Conservation (phyloP, 2,888 invertebrate genomes). For the Tuberolachnus salignus region DNA sequence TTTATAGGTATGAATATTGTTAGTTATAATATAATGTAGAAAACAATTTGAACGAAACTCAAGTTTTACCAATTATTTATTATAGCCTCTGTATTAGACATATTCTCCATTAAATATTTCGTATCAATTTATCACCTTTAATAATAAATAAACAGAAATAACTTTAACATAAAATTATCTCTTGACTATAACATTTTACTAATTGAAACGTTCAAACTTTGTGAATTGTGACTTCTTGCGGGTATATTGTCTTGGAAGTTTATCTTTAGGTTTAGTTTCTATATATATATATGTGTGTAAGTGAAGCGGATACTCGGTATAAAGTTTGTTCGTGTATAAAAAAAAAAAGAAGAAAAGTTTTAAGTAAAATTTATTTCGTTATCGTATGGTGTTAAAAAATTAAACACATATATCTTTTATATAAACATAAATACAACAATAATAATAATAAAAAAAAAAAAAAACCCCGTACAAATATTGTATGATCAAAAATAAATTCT, state of each 20-base stretch:
- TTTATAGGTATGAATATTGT: too few relatives aligned
- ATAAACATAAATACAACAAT: not conserved
- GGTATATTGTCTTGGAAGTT: constrained; percentile 19
- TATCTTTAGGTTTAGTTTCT: constrained; percentile 32
- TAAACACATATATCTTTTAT: not conserved
- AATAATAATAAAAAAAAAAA: too few relatives aligned
- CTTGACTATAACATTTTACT: constrained; percentile 29
- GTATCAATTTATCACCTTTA: not conserved
- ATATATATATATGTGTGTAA: constrained; percentile 9
- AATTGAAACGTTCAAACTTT: constrained; percentile 46
- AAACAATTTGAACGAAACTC: too few relatives aligned
- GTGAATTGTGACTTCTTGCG: constrained; percentile 17
- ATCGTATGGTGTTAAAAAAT: constrained; percentile 12
- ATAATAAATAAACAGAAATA: constrained; percentile 10
- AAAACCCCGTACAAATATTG: not conserved
- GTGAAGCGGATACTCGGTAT: not conserved
- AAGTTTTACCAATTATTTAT: not conserved
- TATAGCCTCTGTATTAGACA: not conserved
- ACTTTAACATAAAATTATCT: constrained; percentile 31
- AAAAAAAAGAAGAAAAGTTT: constrained; percentile 19
- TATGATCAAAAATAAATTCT: not conserved
- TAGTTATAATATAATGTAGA: too few relatives aligned
- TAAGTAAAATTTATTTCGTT: not conserved
- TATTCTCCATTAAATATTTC: too few relatives aligned
- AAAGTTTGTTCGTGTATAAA: constrained; percentile 22